These are phyloP conservation scores for Tupaia chinensis DNA, from an alignment of 2,113 vertebrate species.

Conservation along the genomic window DNA sequence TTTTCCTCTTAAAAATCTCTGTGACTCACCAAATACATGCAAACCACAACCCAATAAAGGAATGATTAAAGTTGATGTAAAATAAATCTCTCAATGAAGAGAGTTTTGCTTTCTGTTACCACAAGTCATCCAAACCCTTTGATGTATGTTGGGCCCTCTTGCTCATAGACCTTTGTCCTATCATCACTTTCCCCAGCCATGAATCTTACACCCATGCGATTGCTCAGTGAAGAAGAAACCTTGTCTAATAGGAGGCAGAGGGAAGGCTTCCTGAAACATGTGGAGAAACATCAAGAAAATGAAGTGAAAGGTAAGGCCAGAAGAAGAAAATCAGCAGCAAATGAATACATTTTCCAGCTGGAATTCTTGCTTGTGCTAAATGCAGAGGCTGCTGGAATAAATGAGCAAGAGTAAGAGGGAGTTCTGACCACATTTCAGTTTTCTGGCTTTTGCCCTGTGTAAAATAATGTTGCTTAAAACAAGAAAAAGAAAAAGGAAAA, in stretches of 20 bases:
- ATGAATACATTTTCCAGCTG: slow-evolving; percentile 47
- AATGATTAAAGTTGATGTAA: slow-evolving; percentile 70
- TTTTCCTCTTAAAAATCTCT: slow-evolving; percentile 43
- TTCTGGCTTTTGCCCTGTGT: slow-evolving; percentile 42
- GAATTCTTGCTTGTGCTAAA: neutral
- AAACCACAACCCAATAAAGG: slow-evolving; percentile 79
- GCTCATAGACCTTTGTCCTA: slow-evolving; percentile 47
- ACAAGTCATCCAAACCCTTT: slow-evolving; percentile 68
- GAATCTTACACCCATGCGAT: slow-evolving; percentile 35
- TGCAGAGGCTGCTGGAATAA: slow-evolving; percentile 10
- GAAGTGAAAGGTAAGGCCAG: slow-evolving; percentile 56
- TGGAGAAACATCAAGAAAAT: slow-evolving; percentile 45
- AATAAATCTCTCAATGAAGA: slow-evolving; percentile 74
- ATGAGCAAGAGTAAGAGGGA: neutral
- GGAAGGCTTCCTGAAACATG: slow-evolving; percentile 58
- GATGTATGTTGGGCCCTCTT: slow-evolving; percentile 81
- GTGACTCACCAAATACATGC: slow-evolving; percentile 75
- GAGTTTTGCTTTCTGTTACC: slow-evolving; percentile 64
- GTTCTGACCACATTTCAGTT: slow-evolving; percentile 23
- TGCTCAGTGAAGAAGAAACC: slow-evolving; percentile 47
- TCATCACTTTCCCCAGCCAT: slow-evolving; percentile 60
- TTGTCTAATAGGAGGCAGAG: slow-evolving; percentile 17
- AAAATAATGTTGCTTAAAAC: neutral
- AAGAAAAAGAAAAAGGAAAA: neutral
- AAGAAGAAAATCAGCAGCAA: slow-evolving; percentile 45